phyloP scores from a whole-genome alignment of 2,113 vertebrate genomes.

The Tenebrosternarchus preto region DNA sequence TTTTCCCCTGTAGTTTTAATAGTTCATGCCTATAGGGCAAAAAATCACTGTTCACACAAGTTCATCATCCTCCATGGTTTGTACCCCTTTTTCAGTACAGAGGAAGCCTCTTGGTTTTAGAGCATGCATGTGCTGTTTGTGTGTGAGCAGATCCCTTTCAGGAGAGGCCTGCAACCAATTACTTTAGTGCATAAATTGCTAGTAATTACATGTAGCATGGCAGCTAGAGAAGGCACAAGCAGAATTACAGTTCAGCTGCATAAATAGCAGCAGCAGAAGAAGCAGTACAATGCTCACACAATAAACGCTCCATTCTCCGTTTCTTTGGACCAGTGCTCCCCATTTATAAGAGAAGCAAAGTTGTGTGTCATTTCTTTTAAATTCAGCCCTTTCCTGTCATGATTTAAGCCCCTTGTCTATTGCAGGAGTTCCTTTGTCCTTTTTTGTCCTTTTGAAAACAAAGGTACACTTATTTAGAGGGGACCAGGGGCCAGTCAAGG shows the following conservation, averaged over 20 bases:
- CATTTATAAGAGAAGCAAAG: neutral
- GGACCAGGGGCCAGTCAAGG: neutral
- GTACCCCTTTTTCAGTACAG: conserved; percentile 5
- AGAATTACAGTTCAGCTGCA: conserved; percentile 67
- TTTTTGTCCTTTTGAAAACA: conserved; percentile 31
- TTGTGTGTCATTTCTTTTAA: conserved; percentile 29
- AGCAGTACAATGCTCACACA: neutral
- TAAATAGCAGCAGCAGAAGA: conserved; percentile 37
- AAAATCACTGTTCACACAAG: neutral
- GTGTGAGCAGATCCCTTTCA: conserved; percentile 60
- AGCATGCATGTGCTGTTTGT: conserved; percentile 26
- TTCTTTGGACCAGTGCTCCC: neutral
- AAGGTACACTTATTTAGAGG: conserved; percentile 35
- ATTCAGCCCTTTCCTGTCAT: conserved; percentile 31
- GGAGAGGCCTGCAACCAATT: conserved; percentile 73
- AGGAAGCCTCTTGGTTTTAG: neutral
- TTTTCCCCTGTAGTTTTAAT: neutral
- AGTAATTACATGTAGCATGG: conserved; percentile 72
- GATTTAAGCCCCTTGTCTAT: conserved; percentile 4
- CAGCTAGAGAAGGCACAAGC: conserved; percentile 65
- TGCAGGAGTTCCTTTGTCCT: conserved; percentile 28
- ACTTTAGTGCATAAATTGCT: conserved; percentile 66
- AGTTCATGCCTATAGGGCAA: neutral
- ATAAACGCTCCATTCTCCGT: conserved; percentile 4
- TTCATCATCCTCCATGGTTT: neutral